phyloP scores from a whole-genome alignment of 2,797 vertebrate species.

The Echeneis naucrates region DNA sequence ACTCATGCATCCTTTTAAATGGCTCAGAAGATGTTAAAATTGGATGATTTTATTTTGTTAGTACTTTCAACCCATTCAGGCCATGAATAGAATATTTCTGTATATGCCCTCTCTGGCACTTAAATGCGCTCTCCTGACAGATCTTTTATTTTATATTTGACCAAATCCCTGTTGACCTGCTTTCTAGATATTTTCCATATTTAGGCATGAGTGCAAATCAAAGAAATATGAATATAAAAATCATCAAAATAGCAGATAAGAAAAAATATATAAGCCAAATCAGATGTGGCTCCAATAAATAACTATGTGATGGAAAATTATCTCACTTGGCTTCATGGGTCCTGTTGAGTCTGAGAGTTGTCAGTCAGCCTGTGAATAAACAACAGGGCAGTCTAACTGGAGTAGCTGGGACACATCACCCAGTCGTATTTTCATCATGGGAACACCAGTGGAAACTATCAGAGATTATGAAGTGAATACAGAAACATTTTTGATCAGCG shows the following conservation, averaged over 20 bases:
- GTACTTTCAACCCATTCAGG: conserved; percentile 41
- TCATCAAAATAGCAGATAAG: conserved; percentile 30
- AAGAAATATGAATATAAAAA: conserved; percentile 25
- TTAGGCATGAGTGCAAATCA: conserved; percentile 16
- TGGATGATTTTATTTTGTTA: conserved; percentile 61
- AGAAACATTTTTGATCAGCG: conserved; percentile 35
- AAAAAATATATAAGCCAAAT: conserved; percentile 26
- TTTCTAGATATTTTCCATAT: neutral
- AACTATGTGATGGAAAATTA: conserved; percentile 51
- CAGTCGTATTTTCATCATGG: conserved; percentile 46
- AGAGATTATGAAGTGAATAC: conserved; percentile 20
- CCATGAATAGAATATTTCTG: conserved; percentile 43
- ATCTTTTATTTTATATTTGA: neutral
- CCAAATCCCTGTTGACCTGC: neutral
- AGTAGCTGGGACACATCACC: conserved; percentile 70
- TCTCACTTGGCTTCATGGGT: conserved; percentile 34
- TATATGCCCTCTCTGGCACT: conserved; percentile 19
- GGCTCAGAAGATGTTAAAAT: conserved; percentile 72
- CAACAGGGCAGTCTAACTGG: too few relatives aligned
- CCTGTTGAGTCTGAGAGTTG: conserved; percentile 10
- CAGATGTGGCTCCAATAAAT: conserved; percentile 33
- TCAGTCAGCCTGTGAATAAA: too few relatives aligned
- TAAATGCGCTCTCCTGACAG: conserved; percentile 33
- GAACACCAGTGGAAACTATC: conserved; percentile 45
- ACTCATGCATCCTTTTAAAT: conserved; percentile 74